phyloP scores from a whole-genome alignment of 2,888 invertebrate genomes.

The Latrodectus elegans region DNA sequence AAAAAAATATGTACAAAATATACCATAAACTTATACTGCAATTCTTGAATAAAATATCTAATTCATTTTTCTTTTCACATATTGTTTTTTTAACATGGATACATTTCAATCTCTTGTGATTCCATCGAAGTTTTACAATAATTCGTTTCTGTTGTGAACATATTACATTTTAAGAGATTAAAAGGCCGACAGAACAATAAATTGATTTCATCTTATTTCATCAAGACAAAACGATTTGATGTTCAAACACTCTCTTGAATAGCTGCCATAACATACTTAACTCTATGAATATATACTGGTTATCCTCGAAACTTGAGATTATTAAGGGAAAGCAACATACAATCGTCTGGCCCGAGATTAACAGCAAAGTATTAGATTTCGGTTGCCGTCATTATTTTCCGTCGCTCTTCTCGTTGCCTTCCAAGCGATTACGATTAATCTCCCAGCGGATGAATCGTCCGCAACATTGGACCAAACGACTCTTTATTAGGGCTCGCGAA shows the following conservation, averaged over 20 bases:
- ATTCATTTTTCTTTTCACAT: no score
- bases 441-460: constrained; percentile 38
- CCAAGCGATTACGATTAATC: constrained; percentile 56
- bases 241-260: neutral
- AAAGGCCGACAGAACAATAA: no score
- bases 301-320: constrained; percentile 40
- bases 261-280: constrained; percentile 1
- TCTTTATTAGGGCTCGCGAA: constrained; percentile 38
- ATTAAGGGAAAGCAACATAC: constrained; percentile 46
- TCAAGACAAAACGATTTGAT: neutral
- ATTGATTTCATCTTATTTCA: neutral
- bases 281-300: constrained; percentile 36
- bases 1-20: no score
- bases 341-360: constrained; percentile 34
- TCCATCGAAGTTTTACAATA: no score
- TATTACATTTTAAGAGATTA: no score
- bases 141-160: no score
- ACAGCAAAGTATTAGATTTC: constrained; percentile 50
- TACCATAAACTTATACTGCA: no score
- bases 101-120: no score
- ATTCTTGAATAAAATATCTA: no score
- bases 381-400: constrained; percentile 42
- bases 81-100: no score
- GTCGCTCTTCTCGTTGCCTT: constrained; percentile 17
- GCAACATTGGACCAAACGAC: constrained; percentile 21